phyloP scores from a whole-genome alignment of 2,113 vertebrate genomes.

The Pleuronectes platessa region DNA sequence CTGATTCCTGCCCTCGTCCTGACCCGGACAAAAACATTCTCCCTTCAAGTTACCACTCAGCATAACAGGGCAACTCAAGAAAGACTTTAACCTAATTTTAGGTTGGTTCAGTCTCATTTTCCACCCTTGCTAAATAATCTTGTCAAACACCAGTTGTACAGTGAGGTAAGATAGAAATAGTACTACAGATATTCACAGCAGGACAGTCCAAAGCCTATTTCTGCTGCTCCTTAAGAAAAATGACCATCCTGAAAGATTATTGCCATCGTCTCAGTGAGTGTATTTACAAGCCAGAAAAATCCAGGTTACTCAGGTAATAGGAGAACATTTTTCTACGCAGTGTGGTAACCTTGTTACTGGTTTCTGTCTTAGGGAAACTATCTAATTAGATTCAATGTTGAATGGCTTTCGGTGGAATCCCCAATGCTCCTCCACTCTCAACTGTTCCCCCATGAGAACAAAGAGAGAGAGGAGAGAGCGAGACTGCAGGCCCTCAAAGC shows the following conservation, averaged over 20 bases:
- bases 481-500: conserved; percentile 59
- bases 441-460: conserved; percentile 45
- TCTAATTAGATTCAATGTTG: conserved; percentile 70
- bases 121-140: not conserved
- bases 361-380: conserved; percentile 63
- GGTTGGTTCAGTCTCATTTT: not conserved
- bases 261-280: not conserved
- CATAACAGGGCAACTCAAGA: too few species aligned
- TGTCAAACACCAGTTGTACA: not conserved
- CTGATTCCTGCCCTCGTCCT: not conserved
- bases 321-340: not conserved
- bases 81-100: not conserved
- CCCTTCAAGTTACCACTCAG: not conserved
- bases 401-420: conserved; percentile 53
- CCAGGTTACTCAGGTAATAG: not conserved
- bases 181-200: not conserved
- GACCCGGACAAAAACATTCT: not conserved
- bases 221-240: not conserved
- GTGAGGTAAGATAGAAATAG: not conserved
- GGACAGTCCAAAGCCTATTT: not conserved
- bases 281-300: not conserved
- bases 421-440: conserved; percentile 35
- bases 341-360: conserved; percentile 3
- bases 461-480: conserved; percentile 34
- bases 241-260: too few species aligned